Evolutionary conservation across 2,113 vertebrate genomes (phyloP).

Genomic region (Rhynchomys soricoides): DNA sequence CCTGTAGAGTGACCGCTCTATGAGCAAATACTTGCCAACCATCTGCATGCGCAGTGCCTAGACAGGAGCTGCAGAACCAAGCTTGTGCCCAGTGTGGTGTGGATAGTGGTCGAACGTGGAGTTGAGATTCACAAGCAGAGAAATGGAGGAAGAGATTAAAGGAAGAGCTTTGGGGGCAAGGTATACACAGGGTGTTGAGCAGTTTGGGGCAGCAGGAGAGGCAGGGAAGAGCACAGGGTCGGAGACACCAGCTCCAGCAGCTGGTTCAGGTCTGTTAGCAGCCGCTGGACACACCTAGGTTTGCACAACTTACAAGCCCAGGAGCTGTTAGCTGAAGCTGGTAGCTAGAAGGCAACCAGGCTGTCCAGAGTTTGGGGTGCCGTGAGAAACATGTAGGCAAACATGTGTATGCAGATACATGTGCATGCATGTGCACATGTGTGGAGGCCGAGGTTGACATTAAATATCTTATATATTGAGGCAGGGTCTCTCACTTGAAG

Average conservation of each 20-base stretch:
- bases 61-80: background rate
- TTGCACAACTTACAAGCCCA: background rate
- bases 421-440: background rate
- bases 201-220: background rate
- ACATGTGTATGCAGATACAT: background rate
- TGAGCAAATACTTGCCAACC: background rate
- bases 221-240: fast-evolving
- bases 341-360: background rate
- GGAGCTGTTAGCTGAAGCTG: background rate
- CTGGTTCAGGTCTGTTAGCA: background rate
- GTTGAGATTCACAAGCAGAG: background rate
- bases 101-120: too few species aligned
- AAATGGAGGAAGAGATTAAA: background rate
- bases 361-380: background rate
- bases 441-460: background rate
- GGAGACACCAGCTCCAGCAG: background rate
- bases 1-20: background rate
- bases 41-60: background rate
- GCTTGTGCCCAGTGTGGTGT: background rate
- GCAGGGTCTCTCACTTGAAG: background rate
- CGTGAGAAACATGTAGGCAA: too few species aligned
- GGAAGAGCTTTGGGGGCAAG: background rate
- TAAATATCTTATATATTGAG: background rate
- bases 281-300: background rate
- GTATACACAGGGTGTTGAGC: background rate